These are phyloP conservation scores for Acrocera orbiculus DNA, from an alignment of 2,888 invertebrate species.

Conservation along the genomic window DNA sequence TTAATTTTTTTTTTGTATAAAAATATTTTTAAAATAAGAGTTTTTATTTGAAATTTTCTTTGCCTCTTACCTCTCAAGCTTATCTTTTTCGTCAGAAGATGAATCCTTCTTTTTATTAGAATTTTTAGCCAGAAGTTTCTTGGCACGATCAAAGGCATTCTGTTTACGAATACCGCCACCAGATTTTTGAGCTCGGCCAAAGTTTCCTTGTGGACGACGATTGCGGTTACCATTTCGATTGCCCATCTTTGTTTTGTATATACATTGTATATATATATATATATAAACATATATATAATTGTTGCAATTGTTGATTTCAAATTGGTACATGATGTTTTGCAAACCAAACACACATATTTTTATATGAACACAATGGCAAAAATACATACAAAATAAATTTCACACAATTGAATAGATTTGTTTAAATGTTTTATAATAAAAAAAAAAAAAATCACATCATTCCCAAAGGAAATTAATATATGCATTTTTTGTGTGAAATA, in stretches of 20 bases:
- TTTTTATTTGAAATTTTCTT: constrained; percentile 14
- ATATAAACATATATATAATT: constrained; percentile 4
- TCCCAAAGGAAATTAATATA: no score
- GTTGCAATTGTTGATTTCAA: constrained; percentile 2
- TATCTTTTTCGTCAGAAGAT: constrained; percentile 30
- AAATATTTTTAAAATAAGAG: constrained; percentile 16
- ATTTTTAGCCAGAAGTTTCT: constrained; percentile 35
- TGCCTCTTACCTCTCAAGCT: constrained; percentile 32
- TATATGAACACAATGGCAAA: constrained; percentile 1
- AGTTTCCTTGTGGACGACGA: constrained; percentile 25
- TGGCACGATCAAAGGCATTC: constrained; percentile 34
- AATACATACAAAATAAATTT: constrained; percentile 2
- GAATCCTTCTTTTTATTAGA: constrained; percentile 33
- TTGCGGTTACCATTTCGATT: constrained; percentile 30
- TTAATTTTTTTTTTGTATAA: no score
- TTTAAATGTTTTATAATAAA: not conserved
- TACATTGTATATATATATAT: not conserved
- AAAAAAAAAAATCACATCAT: no score
- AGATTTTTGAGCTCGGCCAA: constrained; percentile 29
- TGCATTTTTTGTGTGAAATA: no score
- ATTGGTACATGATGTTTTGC: no score
- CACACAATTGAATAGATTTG: constrained; percentile 2
- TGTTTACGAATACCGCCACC: constrained; percentile 33
- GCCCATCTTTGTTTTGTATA: constrained; percentile 25
- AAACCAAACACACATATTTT: not conserved